Conservation (phyloP, 2,113 vertebrate species). For the Garra rufa region DNA sequence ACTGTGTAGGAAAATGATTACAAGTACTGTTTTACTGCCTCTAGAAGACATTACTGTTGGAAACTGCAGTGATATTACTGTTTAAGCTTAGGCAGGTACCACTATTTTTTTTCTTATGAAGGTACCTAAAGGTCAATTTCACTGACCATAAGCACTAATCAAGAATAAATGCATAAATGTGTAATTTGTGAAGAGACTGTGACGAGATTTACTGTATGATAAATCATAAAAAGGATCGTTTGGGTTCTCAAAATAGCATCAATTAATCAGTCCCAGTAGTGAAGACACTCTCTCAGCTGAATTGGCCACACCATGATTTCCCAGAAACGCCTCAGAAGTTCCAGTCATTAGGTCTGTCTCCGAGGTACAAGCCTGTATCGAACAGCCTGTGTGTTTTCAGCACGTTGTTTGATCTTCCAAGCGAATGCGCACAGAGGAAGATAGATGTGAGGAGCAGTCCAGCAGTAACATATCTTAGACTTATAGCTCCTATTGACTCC, state of each 20-base stretch:
- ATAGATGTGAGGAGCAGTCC: not conserved
- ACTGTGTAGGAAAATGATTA: too few relatives aligned
- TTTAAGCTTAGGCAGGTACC: not conserved
- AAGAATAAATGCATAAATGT: slow-evolving; percentile 11
- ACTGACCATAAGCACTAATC: not conserved
- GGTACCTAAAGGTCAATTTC: not conserved
- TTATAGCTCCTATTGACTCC: not conserved
- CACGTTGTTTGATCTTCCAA: slow-evolving; percentile 32
- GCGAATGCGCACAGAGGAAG: not conserved
- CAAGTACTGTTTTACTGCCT: too few relatives aligned
- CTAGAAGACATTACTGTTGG: too few relatives aligned
- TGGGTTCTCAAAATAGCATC: not conserved
- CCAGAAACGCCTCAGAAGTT: slow-evolving; percentile 23
- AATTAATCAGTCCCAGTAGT: slow-evolving; percentile 22
- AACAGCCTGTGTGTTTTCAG: slow-evolving; percentile 24
- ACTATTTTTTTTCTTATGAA: not conserved
- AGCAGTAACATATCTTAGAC: slow-evolving; percentile 9
- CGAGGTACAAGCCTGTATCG: slow-evolving; percentile 32
- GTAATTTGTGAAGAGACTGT: not conserved
- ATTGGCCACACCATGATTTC: slow-evolving; percentile 4
- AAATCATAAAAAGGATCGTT: not conserved
- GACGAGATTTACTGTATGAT: not conserved
- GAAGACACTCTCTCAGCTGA: slow-evolving; percentile 11
- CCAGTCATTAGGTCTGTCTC: slow-evolving; percentile 25
- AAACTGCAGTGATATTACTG: not conserved